Percentiles rank a stretch among this genome's conserved stretches.
Conservation (phyloP, 1,140 invertebrate genomes). For the Drosophila pseudoananassae region DNA sequence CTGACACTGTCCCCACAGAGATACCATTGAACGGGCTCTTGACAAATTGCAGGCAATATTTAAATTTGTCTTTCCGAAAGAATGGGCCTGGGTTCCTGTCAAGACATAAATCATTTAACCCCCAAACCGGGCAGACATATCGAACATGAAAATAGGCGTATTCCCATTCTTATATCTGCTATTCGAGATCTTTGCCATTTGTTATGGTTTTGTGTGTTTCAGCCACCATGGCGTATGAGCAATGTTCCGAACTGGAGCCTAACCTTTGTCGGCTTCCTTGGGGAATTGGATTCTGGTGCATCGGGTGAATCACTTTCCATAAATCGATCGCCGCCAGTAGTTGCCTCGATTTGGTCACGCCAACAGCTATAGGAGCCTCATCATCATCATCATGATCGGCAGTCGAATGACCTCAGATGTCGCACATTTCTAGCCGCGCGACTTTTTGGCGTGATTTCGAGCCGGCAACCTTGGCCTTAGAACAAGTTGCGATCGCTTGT, state of each 20-base stretch:
- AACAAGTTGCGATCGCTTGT: slow-evolving; percentile 36
- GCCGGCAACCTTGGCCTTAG: slow-evolving; percentile 70
- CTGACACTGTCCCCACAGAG: slow-evolving; percentile 23
- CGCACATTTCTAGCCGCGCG: slow-evolving; percentile 27
- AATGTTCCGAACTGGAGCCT: slow-evolving; percentile 17
- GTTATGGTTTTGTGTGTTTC: slow-evolving; percentile 8
- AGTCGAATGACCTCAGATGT: slow-evolving; percentile 70
- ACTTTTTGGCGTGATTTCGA: slow-evolving; percentile 65
- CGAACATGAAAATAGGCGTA: slow-evolving; percentile 41
- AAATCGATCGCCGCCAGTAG: slow-evolving; percentile 30
- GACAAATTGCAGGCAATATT: slow-evolving; percentile 73
- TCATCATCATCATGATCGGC: slow-evolving; percentile 33
- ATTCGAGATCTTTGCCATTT: slow-evolving; percentile 14
- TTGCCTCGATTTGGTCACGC: slow-evolving; percentile 74
- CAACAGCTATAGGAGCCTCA: slow-evolving; percentile 19
- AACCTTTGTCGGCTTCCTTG: slow-evolving; percentile 31
- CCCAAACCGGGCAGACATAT: slow-evolving; percentile 32
- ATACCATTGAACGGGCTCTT: slow-evolving; percentile 36
- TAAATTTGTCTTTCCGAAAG: slow-evolving; percentile 51
- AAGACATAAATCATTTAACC: slow-evolving; percentile 71
- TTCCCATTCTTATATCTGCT: slow-evolving; percentile 34
- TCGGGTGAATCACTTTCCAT: slow-evolving; percentile 27
- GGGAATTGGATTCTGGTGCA: slow-evolving; percentile 35
- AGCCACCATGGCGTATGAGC: slow-evolving; percentile 16
- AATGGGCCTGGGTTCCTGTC: slow-evolving; percentile 49